Percentiles rank a stretch among this genome's conserved stretches.
Conservation (phyloP, 1,140 invertebrate genomes). For the Tetragonula clypearis region DNA sequence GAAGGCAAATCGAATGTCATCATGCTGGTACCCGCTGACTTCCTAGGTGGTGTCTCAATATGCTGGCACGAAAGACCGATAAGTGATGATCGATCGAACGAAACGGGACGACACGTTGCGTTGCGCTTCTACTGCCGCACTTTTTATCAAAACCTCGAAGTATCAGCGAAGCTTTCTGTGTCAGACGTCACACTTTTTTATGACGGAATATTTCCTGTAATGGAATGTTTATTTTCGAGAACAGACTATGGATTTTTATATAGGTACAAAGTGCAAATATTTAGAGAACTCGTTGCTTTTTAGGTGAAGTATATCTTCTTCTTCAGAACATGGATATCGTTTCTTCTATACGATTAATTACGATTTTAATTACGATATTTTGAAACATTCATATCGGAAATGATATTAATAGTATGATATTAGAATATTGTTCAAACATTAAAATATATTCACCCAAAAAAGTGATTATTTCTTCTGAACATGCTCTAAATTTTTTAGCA, state of each 20-base stretch:
- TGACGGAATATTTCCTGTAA: not conserved
- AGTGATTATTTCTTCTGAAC: too few species aligned
- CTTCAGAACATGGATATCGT: too few species aligned
- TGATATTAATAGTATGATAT: too few species aligned
- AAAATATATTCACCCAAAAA: too few species aligned
- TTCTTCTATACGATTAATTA: too few species aligned
- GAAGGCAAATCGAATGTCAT: constrained; percentile 40
- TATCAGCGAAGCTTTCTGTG: not conserved
- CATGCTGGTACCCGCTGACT: constrained; percentile 66
- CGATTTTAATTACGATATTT: too few species aligned
- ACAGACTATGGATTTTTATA: not conserved
- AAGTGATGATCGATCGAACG: constrained; percentile 42
- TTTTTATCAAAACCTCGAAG: not conserved
- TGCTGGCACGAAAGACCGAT: constrained; percentile 53
- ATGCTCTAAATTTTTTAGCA: too few species aligned
- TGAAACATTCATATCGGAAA: too few species aligned
- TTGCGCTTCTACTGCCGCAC: not conserved
- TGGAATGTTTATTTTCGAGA: not conserved
- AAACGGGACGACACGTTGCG: constrained; percentile 46
- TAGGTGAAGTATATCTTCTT: too few species aligned
- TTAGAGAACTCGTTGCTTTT: too few species aligned
- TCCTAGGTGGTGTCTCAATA: constrained; percentile 42
- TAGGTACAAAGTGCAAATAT: too few species aligned
- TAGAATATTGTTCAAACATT: too few species aligned
- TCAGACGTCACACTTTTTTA: not conserved